A percentile compares a stretch with the other conserved stretches of the same genome.
These are phyloP conservation scores for Nyctalus aviator DNA, from an alignment of 2,797 vertebrate species.

Conservation along the genomic window DNA sequence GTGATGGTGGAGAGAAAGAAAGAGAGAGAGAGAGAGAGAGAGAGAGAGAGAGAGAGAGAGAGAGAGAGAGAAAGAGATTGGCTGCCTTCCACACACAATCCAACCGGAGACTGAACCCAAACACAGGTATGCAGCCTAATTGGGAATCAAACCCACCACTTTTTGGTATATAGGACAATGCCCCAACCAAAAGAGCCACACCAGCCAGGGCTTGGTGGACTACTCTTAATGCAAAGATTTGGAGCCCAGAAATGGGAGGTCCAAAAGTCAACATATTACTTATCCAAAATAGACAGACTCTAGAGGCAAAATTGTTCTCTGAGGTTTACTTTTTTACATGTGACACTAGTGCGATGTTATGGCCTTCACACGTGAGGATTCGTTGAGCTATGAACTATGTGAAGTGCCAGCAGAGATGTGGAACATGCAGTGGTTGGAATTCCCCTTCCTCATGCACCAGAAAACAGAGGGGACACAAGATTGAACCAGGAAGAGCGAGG, in stretches of 20 bases:
- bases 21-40: background rate
- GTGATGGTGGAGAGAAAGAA: no score
- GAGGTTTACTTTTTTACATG: background rate
- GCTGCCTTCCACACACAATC: no score
- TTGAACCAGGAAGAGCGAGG: background rate
- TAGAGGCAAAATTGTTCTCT: background rate
- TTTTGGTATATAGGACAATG: background rate
- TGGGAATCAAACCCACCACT: background rate
- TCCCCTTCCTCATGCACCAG: background rate
- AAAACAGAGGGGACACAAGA: background rate
- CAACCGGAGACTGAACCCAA: background rate
- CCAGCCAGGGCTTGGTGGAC: background rate
- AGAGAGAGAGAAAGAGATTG: background rate
- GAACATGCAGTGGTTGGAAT: background rate
- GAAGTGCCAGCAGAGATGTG: background rate
- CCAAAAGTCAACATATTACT: background rate
- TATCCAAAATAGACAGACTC: background rate
- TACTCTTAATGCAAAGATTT: background rate
- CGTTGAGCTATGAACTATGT: background rate
- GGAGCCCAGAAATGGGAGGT: conserved; percentile 9
- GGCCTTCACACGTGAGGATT: background rate
- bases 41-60: background rate
- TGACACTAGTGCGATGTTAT: background rate
- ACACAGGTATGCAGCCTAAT: background rate
- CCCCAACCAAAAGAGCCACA: background rate